Base-by-base conservation (phyloP, 2,113 vertebrate species). In the Dinomys branickii region DNA sequence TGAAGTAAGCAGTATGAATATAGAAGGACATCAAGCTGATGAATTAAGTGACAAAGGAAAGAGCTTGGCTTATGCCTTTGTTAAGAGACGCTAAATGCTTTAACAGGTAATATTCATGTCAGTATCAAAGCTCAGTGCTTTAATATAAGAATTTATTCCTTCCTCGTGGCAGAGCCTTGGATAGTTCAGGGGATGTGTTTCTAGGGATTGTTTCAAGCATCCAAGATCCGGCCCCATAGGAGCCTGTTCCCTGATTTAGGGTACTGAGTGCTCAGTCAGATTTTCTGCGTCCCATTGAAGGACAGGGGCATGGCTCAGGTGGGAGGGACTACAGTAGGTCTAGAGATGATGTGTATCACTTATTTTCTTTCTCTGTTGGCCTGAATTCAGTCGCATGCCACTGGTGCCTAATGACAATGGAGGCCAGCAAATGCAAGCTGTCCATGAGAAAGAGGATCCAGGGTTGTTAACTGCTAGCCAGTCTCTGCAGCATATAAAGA, bases 381-480 rank as follows among this genome's bases (percentile, higher is more conserved):
- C 52, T 77, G 90, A 90, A 90, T 59, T 38, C 26, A 87, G 38
- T 90, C 58, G 83, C 44, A 61, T 52, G 58, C 2, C 4, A 50
- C 24, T 22, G 26, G 19, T 24, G 47, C 22, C 30, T 61, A 69
- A 41, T 0, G 2, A 7, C n/a, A 63, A 11, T 17, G n/a, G 12
- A 88, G 16, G 5, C 50, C 63, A 20, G 33, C 1, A 78, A 84
- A 84, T 28, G 22, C 30, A 84, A 58, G 19, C 14, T 38, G 54
- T 80, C 22, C 44, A 47, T 3, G 77, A 77, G 20, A 24, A 71
- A 59, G 52, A 84, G 10, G 38, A 41, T 65, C 1, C n/a, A 77
- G 12, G 33, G 38, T 30, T 85, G 7, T 16, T 85, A 85, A 28
- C 16, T 35, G 7, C 35, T 93, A 67, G 35, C 30, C 35, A 56